Base-by-base conservation (phyloP, 2,888 invertebrate species). In the Luffia ferchaultella region DNA sequence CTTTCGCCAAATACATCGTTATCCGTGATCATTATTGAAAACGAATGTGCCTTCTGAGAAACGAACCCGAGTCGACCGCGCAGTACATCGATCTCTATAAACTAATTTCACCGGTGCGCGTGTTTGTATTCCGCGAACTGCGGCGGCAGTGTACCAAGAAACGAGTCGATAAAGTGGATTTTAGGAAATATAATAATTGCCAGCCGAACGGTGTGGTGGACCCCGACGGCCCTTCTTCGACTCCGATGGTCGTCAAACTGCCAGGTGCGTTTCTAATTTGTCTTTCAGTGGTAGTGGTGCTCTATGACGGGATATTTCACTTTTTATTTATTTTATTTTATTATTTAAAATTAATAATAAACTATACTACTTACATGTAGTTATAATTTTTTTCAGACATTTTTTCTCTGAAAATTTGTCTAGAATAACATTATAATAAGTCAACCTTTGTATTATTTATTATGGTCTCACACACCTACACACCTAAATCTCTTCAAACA, bases 221-320 rank as follows among this genome's bases (percentile, higher is more conserved):
- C 30, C 5, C 30, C 30, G 30, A 45, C 20, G 19, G 70, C 74
- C 76, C 76, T 76, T 76, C n/a, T n/a, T n/a, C 73, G 74, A 82
- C 83, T 78, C 76, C 75, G 76, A 83, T 83, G 83, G 83, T 83
- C 82, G 83, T 80, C 60, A 82, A 79, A 70, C 75, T 83, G 70
- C 82, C 83, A 79, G 83, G 83, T 83, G 57, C 79, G 53, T 49
- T 50, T 47, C 46, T 46, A 50, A 50, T 55, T 50, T 47, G 17
- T 20, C 46, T 50, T 17, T n/a, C n/a, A n/a, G n/a, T n/a, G n/a
- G n/a, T n/a, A n/a, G n/a, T n/a, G n/a, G n/a, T n/a, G n/a, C n/a
- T n/a, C n/a, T n/a, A n/a, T n/a, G n/a, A n/a, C n/a, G n/a, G n/a
- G n/a, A n/a, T n/a, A n/a, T n/a, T n/a, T n/a, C n/a, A n/a, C n/a